Evolutionary conservation across 53 echinoderm and acorn worm species (phyloP).

Genomic region (Apostichopus leukothele): DNA sequence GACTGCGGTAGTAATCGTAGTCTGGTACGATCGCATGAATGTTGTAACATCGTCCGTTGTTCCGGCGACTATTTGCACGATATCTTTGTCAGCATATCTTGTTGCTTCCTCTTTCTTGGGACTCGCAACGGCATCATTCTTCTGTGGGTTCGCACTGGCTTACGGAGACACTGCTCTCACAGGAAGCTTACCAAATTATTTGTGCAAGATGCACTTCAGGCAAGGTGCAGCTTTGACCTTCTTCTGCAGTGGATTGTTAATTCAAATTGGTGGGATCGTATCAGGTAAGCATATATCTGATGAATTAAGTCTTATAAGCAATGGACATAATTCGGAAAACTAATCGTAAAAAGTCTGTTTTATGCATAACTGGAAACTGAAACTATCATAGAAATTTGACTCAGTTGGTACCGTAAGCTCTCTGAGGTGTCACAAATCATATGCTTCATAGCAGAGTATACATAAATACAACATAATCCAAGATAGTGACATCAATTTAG

Average conservation of each 20-base stretch:
- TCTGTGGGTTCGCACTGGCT: conserved; percentile 19
- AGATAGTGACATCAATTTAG: no score
- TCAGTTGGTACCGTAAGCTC: no score
- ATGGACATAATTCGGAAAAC: no score
- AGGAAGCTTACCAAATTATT: conserved; percentile 9
- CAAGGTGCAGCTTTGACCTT: conserved; percentile 5
- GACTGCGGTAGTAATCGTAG: not conserved
- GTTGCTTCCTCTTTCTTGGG: not conserved
- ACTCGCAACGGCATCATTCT: not conserved
- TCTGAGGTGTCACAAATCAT: no score
- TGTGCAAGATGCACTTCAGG: not conserved
- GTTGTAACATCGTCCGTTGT: not conserved
- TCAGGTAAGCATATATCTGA: not conserved
- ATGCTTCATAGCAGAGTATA: no score
- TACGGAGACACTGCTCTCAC: conserved; percentile 18
- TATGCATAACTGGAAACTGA: no score
- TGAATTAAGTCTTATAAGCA: no score
- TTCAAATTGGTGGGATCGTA: conserved; percentile 7
- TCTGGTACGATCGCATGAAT: not conserved
- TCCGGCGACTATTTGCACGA: not conserved
- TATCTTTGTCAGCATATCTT: not conserved
- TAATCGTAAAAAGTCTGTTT: no score
- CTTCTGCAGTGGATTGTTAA: conserved; percentile 22
- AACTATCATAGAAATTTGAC: no score
- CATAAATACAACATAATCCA: no score